A percentile compares a stretch with the other conserved stretches of the same genome.
These are phyloP conservation scores for Chiloscyllium punctatum DNA, from an alignment of 2,797 vertebrate genomes.

Conservation along the genomic window DNA sequence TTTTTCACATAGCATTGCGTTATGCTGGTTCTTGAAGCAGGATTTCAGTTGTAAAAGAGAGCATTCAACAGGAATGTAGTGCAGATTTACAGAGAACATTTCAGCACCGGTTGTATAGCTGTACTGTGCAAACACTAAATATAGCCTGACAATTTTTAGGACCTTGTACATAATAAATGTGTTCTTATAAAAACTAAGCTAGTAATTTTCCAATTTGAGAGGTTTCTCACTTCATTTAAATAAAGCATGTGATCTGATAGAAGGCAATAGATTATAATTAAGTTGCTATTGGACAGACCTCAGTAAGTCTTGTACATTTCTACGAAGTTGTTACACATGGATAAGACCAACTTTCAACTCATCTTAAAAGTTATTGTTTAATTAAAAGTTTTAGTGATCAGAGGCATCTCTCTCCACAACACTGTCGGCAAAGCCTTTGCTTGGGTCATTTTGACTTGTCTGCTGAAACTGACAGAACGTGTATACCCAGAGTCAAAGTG, in stretches of 20 bases:
- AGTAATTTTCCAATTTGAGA: background rate
- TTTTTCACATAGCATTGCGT: background rate
- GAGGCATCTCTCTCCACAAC: no score
- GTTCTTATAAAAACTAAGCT: background rate
- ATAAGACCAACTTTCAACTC: background rate
- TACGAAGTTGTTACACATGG: background rate
- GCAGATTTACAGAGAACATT: background rate
- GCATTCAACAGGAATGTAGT: background rate
- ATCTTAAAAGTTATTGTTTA: background rate
- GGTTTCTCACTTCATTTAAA: background rate
- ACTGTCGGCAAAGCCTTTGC: no score
- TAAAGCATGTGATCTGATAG: background rate
- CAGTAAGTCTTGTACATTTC: background rate
- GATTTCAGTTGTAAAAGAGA: background rate
- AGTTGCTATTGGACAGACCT: background rate
- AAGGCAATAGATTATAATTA: background rate
- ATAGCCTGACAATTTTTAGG: background rate
- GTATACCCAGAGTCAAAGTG: no score
- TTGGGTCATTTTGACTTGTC: no score
- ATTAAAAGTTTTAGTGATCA: background rate
- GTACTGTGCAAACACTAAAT: background rate
- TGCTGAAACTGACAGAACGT: no score
- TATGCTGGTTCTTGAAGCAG: background rate
- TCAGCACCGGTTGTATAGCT: background rate
- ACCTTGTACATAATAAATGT: background rate